Conservation (phyloP, 2,797 vertebrate genomes). For the Chelon auratus region DNA sequence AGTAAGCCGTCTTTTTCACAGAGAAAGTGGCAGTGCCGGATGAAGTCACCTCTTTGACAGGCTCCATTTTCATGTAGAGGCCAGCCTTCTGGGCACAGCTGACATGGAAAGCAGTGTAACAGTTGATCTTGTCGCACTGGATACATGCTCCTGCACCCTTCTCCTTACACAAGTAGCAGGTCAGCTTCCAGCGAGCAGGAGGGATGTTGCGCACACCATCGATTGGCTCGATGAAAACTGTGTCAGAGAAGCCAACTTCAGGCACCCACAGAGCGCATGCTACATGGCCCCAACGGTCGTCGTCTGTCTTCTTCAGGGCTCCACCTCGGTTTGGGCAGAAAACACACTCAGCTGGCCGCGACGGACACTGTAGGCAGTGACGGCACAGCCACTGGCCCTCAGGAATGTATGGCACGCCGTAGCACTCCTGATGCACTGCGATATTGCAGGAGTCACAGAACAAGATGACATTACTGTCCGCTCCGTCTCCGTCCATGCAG, state of each 20-base stretch:
- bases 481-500: constrained; percentile 98
- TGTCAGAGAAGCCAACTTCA: constrained; percentile 98
- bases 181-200: constrained; percentile 96
- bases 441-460: constrained; percentile 98
- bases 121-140: constrained; percentile 97
- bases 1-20: constrained; percentile 97
- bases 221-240: constrained; percentile 97
- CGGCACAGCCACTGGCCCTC: constrained; percentile 99
- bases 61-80: constrained; percentile 98
- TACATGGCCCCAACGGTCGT: constrained; percentile 97
- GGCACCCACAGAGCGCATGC: constrained; percentile 98
- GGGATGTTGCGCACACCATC: constrained; percentile 97
- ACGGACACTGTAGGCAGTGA: constrained; percentile 93
- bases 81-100: constrained; percentile 96
- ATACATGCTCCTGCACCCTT: constrained; percentile 96
- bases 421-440: constrained; percentile 98
- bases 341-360: constrained; percentile 91
- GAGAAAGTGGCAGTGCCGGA: constrained; percentile 88
- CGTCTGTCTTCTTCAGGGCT: constrained; percentile 97
- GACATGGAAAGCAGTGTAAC: constrained; percentile 98
- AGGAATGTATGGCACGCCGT: constrained; percentile 96
- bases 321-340: constrained; percentile 98
- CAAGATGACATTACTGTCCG: constrained; percentile 97
- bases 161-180: constrained; percentile 98
- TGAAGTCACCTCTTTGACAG: constrained; percentile 89